phyloP scores from a whole-genome alignment of 2,888 invertebrate species.

The Luperina nickerlii region DNA sequence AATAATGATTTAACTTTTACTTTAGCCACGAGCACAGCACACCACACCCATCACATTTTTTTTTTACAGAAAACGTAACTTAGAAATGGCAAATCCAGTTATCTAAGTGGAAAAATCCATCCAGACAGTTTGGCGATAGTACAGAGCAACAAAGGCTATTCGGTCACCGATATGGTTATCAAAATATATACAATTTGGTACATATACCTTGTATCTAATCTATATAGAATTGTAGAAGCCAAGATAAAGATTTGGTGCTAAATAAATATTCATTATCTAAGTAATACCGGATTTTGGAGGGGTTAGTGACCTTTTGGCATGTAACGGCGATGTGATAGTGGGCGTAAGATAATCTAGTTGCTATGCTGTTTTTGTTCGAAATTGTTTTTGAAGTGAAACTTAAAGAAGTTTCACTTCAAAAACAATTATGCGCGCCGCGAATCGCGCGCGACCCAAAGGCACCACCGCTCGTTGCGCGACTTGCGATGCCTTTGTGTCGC shows the following conservation, averaged over 20 bases:
- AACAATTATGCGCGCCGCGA: too few species aligned
- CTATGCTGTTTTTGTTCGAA: neutral
- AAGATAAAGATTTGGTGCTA: slow-evolving; percentile 58
- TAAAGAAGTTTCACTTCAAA: too few species aligned
- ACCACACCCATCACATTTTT: too few species aligned
- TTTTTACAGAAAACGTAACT: neutral
- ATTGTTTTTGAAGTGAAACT: neutral
- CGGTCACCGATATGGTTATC: slow-evolving; percentile 33
- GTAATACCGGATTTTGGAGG: slow-evolving; percentile 24
- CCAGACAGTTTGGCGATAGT: slow-evolving; percentile 52
- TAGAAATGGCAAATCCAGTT: neutral
- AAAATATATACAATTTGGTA: slow-evolving; percentile 35
- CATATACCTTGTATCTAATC: slow-evolving; percentile 54
- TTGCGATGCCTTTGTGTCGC: too few species aligned
- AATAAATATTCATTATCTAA: slow-evolving; percentile 54
- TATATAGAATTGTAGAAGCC: slow-evolving; percentile 35
- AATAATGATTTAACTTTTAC: too few species aligned
- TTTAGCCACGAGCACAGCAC: too few species aligned
- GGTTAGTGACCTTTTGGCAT: slow-evolving; percentile 48
- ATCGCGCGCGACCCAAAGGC: too few species aligned
- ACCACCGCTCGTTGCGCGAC: too few species aligned
- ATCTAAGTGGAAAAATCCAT: slow-evolving; percentile 44
- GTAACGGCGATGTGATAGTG: slow-evolving; percentile 13
- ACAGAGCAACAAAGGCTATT: slow-evolving; percentile 17
- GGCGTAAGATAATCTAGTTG: slow-evolving; percentile 4